These are phyloP conservation scores for Sphinx pinastri DNA, from an alignment of 2,888 invertebrate genomes.

Conservation along the genomic window DNA sequence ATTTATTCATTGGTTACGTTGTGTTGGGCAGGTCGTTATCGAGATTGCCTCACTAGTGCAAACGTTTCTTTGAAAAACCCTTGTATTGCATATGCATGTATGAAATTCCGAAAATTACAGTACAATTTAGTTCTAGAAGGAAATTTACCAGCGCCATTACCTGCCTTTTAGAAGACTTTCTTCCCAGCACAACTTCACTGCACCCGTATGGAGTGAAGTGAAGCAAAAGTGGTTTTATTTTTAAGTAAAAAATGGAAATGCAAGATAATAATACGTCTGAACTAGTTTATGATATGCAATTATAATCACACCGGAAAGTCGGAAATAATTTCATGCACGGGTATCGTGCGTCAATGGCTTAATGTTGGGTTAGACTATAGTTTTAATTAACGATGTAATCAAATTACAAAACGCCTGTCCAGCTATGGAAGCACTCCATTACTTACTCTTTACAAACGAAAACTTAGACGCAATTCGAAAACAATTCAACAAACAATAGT, in stretches of 20 bases:
- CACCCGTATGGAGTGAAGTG: too few relatives aligned
- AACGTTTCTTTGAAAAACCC: neutral
- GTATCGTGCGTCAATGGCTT: neutral
- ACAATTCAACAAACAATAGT: too few relatives aligned
- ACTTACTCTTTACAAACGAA: too few relatives aligned
- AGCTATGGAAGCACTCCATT: neutral
- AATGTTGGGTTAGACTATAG: neutral
- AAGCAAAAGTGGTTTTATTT: too few relatives aligned
- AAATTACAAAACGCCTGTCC: neutral
- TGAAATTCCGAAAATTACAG: neutral
- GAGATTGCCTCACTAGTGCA: conserved; percentile 1
- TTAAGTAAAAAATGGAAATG: too few relatives aligned
- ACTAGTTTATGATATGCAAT: too few relatives aligned
- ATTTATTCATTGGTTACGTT: conserved; percentile 5
- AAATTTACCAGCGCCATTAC: too few relatives aligned
- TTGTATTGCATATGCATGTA: neutral
- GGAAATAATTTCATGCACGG: neutral
- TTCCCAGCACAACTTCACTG: too few relatives aligned
- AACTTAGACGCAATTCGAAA: too few relatives aligned
- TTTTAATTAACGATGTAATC: neutral
- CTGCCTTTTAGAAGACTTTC: too few relatives aligned
- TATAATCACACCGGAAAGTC: neutral
- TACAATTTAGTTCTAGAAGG: neutral
- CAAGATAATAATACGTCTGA: too few relatives aligned
- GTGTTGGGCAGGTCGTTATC: conserved; percentile 18